Percentiles rank a stretch among this genome's conserved stretches.
These are phyloP conservation scores for Aethina tumida DNA, from an alignment of 1,140 invertebrate genomes.

Conservation along the genomic window DNA sequence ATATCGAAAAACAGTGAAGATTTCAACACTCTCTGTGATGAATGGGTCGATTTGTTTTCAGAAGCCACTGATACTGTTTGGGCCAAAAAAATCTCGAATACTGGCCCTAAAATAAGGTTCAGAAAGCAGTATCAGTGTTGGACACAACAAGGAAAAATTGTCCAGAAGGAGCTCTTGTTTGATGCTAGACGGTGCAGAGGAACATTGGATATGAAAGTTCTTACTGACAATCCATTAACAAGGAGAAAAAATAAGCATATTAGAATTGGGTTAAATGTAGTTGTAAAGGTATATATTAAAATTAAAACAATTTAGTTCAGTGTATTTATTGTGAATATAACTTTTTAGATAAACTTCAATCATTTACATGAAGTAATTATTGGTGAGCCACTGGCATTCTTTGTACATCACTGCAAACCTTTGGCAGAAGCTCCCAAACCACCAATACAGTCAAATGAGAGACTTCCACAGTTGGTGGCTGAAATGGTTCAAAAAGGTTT, in stretches of 20 bases:
- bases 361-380: slow-evolving; percentile 31
- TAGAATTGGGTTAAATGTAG: slow-evolving; percentile 30
- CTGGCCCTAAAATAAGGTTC: slow-evolving; percentile 34
- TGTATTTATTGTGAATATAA: slow-evolving; percentile 1
- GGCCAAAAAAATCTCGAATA: slow-evolving; percentile 36
- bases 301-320: neutral
- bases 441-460: slow-evolving; percentile 19
- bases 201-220: slow-evolving; percentile 34
- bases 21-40: slow-evolving; percentile 32
- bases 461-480: slow-evolving; percentile 26
- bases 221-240: slow-evolving; percentile 28
- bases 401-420: slow-evolving; percentile 32
- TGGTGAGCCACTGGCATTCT: slow-evolving; percentile 23
- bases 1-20: slow-evolving; percentile 29
- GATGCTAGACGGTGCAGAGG: slow-evolving; percentile 31
- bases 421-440: slow-evolving; percentile 24
- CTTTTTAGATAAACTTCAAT: slow-evolving; percentile 31
- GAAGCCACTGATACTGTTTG: slow-evolving; percentile 31
- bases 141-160: slow-evolving; percentile 25
- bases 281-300: slow-evolving; percentile 29
- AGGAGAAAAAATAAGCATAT: slow-evolving; percentile 31
- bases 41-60: slow-evolving; percentile 35
- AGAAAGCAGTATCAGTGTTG: slow-evolving; percentile 36
- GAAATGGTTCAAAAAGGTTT: slow-evolving; percentile 28
- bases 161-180: slow-evolving; percentile 32